A percentile compares a stretch with the other conserved stretches of the same genome.
Evolutionary conservation across 1,140 invertebrate species (phyloP).

Genomic region (Melanaphis sacchari): DNA sequence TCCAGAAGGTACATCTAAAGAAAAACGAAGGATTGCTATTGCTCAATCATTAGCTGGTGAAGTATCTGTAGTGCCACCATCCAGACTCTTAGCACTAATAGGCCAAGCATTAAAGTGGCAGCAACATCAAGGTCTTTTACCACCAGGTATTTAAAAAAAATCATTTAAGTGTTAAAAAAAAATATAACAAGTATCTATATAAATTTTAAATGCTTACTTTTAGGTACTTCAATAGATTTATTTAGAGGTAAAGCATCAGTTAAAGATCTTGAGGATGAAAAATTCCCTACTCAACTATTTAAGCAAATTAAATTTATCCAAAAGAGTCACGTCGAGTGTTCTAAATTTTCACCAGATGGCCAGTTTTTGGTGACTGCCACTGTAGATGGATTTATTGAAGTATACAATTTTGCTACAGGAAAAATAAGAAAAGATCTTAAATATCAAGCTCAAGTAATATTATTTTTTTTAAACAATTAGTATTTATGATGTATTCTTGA

Average conservation of each 20-base stretch:
- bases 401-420: conserved; percentile 99
- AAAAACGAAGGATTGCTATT: conserved; percentile 91
- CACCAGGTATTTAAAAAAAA: conserved; percentile 74
- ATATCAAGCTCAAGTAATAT: conserved; percentile 88
- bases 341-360: conserved; percentile 96
- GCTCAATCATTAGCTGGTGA: conserved; percentile 95
- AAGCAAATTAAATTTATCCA: conserved; percentile 97
- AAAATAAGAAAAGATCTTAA: conserved; percentile 99
- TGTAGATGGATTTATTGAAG: conserved; percentile 98
- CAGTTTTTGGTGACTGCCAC: conserved; percentile 98
- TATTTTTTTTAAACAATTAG: background rate
- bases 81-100: conserved; percentile 88
- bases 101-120: conserved; percentile 99
- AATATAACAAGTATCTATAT: too few species aligned
- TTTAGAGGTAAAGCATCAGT: conserved; percentile 99
- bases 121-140: conserved; percentile 97
- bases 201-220: conserved; percentile 37
- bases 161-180: too few species aligned
- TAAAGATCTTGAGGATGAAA: conserved; percentile 97
- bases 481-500: background rate
- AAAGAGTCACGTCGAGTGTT: conserved; percentile 87
- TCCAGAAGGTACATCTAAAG: conserved; percentile 93
- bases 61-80: conserved; percentile 97
- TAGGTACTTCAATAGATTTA: conserved; percentile 96
- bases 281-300: conserved; percentile 93